Percentiles rank a stretch among this genome's conserved stretches.
Evolutionary conservation across 2,797 vertebrate species (phyloP).

Genomic region (Hippopotamyrus pictus): DNA sequence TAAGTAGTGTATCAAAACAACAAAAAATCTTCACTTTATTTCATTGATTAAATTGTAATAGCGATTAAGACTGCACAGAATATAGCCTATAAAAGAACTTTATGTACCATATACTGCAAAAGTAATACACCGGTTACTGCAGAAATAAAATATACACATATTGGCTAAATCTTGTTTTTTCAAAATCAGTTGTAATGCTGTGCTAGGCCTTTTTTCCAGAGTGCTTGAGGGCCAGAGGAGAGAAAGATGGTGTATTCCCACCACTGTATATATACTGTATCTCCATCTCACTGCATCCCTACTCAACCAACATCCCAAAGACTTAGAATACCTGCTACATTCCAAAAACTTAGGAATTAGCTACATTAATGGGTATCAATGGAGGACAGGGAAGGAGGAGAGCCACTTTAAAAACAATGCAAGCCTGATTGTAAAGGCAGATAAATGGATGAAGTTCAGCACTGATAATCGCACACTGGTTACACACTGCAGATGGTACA

Average conservation of each 20-base stretch:
- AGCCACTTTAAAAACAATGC: slow-evolving; percentile 32
- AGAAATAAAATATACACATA: background rate
- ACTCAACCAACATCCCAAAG: background rate
- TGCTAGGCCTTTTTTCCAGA: background rate
- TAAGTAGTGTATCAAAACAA: background rate
- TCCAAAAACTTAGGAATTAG: background rate
- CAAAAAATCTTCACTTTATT: background rate
- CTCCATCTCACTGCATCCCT: background rate
- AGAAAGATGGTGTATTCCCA: background rate
- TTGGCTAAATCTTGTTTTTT: background rate
- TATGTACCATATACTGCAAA: background rate
- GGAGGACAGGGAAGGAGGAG: slow-evolving; percentile 37
- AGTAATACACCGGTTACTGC: background rate
- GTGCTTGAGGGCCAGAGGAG: background rate
- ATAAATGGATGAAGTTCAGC: slow-evolving; percentile 51
- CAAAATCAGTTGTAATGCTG: background rate
- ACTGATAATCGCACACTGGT: slow-evolving; percentile 48
- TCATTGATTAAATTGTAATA: background rate
- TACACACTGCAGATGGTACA: slow-evolving; percentile 52
- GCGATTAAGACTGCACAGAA: background rate
- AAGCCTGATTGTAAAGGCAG: slow-evolving; percentile 52
- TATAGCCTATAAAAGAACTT: background rate
- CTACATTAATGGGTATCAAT: slow-evolving; percentile 6
- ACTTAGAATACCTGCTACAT: background rate
- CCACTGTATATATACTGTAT: background rate